Evolutionary conservation across 2,797 vertebrate genomes (phyloP).

Genomic region (Melanotaenia maccullochi): DNA sequence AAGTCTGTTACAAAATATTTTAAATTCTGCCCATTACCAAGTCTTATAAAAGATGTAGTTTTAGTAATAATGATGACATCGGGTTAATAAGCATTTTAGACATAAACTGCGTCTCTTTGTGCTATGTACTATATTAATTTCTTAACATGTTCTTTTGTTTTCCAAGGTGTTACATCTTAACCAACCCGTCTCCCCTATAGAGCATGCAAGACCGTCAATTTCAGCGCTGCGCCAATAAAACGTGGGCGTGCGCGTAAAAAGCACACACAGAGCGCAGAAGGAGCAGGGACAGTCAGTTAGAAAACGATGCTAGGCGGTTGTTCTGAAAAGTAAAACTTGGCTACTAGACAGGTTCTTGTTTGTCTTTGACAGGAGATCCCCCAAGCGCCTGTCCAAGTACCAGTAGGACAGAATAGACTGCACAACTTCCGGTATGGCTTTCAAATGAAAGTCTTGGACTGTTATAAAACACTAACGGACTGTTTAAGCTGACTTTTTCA

Average conservation of each 20-base stretch:
- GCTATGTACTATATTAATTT: neutral
- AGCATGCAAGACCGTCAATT: conserved; percentile 38
- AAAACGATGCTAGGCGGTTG: neutral
- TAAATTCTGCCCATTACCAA: neutral
- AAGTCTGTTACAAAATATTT: neutral
- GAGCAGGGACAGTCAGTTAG: neutral
- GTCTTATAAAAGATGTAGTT: neutral
- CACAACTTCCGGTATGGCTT: conserved; percentile 26
- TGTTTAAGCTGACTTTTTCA: neutral
- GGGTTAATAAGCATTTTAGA: neutral
- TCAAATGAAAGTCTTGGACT: conserved; percentile 48
- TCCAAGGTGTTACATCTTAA: neutral
- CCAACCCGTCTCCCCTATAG: conserved; percentile 14
- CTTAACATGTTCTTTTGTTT: neutral
- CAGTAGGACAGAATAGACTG: neutral
- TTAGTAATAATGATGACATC: neutral
- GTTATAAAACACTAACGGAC: neutral
- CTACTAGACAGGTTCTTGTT: conserved; percentile 55
- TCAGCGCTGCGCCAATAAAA: conserved; percentile 48
- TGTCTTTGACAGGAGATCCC: conserved; percentile 71
- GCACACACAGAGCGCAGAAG: conserved; percentile 19
- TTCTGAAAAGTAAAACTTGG: conserved; percentile 52
- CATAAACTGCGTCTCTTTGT: neutral
- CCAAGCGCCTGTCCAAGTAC: conserved; percentile 52
- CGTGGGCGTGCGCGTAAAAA: conserved; percentile 56